A percentile compares a stretch with the other conserved stretches of the same genome.
phyloP scores from a whole-genome alignment of 2,113 vertebrate genomes.

The Muntiacus reevesi region DNA sequence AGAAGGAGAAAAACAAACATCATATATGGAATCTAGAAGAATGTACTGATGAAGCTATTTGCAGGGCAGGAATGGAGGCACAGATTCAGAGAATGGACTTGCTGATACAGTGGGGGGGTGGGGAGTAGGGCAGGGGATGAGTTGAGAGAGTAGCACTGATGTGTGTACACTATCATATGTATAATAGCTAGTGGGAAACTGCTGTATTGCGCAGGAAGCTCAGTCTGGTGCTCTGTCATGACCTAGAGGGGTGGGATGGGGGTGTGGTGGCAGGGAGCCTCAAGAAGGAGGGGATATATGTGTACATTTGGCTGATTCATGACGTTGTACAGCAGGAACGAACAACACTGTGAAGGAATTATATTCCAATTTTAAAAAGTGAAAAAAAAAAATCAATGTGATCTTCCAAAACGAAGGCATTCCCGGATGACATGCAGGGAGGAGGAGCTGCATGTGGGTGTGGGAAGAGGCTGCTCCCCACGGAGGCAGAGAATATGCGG shows the following conservation, averaged over 20 bases:
- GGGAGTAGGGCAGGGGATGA: background rate
- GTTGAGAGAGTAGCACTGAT: background rate
- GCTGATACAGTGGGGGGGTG: background rate
- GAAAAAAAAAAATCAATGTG: background rate
- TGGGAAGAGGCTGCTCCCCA: background rate
- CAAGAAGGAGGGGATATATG: no score
- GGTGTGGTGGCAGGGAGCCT: background rate
- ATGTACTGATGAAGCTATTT: background rate
- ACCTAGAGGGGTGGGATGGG: background rate
- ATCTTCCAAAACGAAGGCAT: background rate
- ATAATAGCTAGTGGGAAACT: background rate
- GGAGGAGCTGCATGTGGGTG: background rate
- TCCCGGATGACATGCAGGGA: background rate
- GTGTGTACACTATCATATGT: rapidly evolving
- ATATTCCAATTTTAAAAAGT: background rate
- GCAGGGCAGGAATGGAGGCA: background rate
- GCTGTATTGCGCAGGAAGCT: rapidly evolving
- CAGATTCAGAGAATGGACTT: background rate
- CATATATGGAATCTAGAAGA: background rate
- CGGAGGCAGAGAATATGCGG: background rate
- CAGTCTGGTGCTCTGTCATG: background rate
- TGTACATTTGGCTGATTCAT: background rate
- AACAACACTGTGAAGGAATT: background rate
- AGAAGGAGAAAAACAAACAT: background rate
- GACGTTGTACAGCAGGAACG: background rate